Evolutionary conservation across 1,140 invertebrate species (phyloP).

Genomic region (Anadara kagoshimensis): DNA sequence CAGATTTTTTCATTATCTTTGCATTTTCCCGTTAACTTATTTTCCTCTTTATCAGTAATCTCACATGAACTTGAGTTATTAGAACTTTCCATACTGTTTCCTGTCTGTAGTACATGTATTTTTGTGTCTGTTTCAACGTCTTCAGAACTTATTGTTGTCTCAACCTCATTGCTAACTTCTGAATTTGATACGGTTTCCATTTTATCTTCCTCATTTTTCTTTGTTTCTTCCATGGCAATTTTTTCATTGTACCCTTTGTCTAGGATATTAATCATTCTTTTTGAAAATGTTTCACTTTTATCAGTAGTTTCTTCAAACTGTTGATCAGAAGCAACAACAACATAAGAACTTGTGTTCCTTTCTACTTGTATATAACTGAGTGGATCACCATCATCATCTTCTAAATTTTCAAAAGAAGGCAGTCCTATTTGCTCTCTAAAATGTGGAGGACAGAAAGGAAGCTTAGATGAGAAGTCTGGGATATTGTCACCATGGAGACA

Average conservation of each 20-base stretch:
- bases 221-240: not conserved
- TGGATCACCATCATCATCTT: conserved; percentile 10
- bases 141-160: too few species aligned
- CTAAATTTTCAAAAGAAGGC: conserved; percentile 15
- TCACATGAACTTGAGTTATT: too few species aligned
- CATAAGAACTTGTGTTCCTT: not conserved
- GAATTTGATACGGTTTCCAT: too few species aligned
- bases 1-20: too few species aligned
- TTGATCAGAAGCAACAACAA: not conserved
- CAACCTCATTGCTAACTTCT: too few species aligned
- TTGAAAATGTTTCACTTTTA: conserved; percentile 10
- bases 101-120: too few species aligned
- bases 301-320: not conserved
- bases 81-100: too few species aligned
- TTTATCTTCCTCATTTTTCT: too few species aligned
- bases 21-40: too few species aligned
- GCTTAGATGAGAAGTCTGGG: not conserved
- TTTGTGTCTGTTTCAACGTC: too few species aligned
- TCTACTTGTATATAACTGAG: conserved; percentile 1
- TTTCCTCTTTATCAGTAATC: too few species aligned
- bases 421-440: conserved; percentile 34
- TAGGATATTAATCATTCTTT: conserved; percentile 20
- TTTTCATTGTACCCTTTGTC: conserved; percentile 14
- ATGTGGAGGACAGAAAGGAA: conserved; percentile 54
- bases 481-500: conserved; percentile 54